Base-by-base conservation (phyloP, 2,888 invertebrate species). In the Dicyrtomina minuta region DNA sequence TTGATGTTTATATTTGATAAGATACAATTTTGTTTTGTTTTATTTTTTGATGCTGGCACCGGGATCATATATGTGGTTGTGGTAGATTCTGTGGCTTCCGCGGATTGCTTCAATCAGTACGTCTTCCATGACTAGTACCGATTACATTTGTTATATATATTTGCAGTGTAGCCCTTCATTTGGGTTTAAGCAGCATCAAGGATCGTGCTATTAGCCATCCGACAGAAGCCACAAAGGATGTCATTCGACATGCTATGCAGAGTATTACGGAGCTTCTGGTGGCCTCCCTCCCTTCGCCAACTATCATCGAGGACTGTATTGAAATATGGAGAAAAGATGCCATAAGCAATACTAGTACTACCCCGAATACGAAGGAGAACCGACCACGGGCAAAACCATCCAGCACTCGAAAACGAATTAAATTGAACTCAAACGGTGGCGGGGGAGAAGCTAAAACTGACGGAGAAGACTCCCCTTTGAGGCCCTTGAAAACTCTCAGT, bases 211-310 rank as follows among this genome's bases (percentile, higher is more conserved):
- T 61, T 4, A 60, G 51, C 8, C 20, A 41, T 20, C 60, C 61
- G 5, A 17, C 13, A 2, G 68, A 53, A 15, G 1, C 39, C 4
- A 24, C 51, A 13, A n/a, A 33, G 20, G 46, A 60, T 2, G 39
- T 51, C 0, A 39, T 59, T 13, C 39, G 33, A 17, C 22, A 53
- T 1, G 43, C 22, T 10, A 60, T 46, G 41, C 1, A 20, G n/a
- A 8, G 26, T 4, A 43, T 59, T 15, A 33, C 22, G 8, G 60
- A 68, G 6, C 26, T 60, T 10, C 15, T 68, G 10, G 39, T 60
- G 1, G 61, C 60, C 24, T 24, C 49, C 22, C 10, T 61, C 22
- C 68, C 68, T 5, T 33, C 59, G 5, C 53, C 68, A 24, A 41
- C 10, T 0, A 41, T 26, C 5, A 20, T 68, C 26, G 26, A 60